Evolutionary conservation across 2,113 vertebrate genomes (phyloP), one percentile per base, ranked within the genome.

Genomic region (Chaenogobius annularis): DNA sequence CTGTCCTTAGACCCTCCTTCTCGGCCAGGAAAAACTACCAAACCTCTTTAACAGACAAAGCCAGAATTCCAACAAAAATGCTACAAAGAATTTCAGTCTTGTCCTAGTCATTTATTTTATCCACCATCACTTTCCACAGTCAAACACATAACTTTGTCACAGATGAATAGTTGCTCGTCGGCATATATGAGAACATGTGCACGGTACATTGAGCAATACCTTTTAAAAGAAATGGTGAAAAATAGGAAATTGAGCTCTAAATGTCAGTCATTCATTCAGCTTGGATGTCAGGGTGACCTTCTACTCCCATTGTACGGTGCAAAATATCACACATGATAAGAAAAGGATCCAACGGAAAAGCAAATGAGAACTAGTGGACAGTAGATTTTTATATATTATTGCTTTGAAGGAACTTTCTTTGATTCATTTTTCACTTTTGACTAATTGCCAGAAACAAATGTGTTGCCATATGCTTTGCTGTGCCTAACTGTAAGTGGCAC

Each of bases 211-310:
- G 78, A 77, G 73, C 73, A 66, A 88, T 52, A 75, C 79, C 77
- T 85, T 91, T 92, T 72, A 92, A 85, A 90, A 86, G 73, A 85
- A 90, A 90, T 81, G 75, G 84, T 87, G 83, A 89, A 88, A 92
- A 93, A 91, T 85, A 85, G 80, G 77, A 87, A 92, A 92, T 88
- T 88, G 85, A 90, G 87, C 90, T 89, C 87, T 90, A 94, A 94
- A 94, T 94, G 93, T 94, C 94, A 94, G 92, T 94, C 92, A 92
- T 92, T 94, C 92, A 92, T 93, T 94, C 92, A 92, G 83, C 78
- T 68, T 65, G 70, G 80, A 85, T 92, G 91, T 90, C 86, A 68
- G 69, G 75, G 83, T 94, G 92, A 94, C 94, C 92, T 94, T 93
- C 91, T 91, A 74, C 61, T 87, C 79, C 89, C 80, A 85, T 92